Percentiles rank a stretch among this genome's conserved stretches.
phyloP scores from a whole-genome alignment of 2,113 vertebrate genomes.

The Cariama cristata region DNA sequence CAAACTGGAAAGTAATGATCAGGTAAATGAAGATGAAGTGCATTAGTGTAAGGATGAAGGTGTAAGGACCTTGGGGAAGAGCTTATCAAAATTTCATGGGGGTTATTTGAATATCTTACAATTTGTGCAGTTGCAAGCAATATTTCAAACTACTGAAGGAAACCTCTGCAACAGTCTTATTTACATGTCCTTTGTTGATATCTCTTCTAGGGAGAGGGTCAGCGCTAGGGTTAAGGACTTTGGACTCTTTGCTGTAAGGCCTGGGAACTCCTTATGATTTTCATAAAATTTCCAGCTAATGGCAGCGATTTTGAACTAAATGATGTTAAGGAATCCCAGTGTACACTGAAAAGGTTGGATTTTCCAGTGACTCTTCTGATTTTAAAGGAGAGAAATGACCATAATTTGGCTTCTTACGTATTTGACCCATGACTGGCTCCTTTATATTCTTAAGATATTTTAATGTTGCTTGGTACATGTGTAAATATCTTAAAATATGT shows the following conservation, averaged over 20 bases:
- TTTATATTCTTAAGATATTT: neutral
- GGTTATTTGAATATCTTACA: constrained; percentile 54
- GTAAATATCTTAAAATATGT: neutral
- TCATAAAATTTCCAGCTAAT: neutral
- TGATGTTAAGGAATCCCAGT: neutral
- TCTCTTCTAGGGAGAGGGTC: neutral
- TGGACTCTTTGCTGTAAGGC: neutral
- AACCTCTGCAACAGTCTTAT: constrained; percentile 15
- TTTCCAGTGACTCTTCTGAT: neutral
- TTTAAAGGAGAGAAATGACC: neutral
- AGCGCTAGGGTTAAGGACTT: constrained; percentile 9
- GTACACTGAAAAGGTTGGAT: neutral
- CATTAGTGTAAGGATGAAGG: constrained; percentile 71
- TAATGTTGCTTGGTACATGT: neutral
- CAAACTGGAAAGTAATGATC: constrained; percentile 83
- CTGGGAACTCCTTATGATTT: neutral
- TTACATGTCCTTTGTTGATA: constrained; percentile 39
- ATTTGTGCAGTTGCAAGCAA: constrained; percentile 49
- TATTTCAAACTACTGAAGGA: constrained; percentile 42
- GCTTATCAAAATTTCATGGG: constrained; percentile 72
- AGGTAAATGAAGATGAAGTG: constrained; percentile 83
- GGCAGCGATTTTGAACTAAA: neutral
- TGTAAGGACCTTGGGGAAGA: constrained; percentile 73
- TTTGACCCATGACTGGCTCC: neutral
- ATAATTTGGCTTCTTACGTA: neutral